phyloP scores from a whole-genome alignment of 1,140 invertebrate species.

The Druon quercuslanigerum region DNA sequence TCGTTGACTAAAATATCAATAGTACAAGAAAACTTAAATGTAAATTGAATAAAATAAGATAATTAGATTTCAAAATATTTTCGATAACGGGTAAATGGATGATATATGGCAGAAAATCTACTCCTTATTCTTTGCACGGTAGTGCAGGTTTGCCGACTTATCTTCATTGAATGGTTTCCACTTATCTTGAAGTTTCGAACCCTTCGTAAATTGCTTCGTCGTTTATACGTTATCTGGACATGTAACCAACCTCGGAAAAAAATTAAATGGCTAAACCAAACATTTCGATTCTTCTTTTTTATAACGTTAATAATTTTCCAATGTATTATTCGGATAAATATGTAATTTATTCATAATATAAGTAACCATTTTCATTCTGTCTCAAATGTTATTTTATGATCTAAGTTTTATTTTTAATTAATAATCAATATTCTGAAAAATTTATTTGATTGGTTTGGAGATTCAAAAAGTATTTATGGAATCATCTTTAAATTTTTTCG shows the following conservation, averaged over 20 bases:
- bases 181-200: constrained; percentile 15
- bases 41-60: neutral
- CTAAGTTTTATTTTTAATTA: too few species aligned
- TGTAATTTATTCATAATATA: too few species aligned
- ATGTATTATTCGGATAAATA: neutral
- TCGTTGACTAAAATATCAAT: too few species aligned
- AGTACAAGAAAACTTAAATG: too few species aligned
- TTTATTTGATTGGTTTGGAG: too few species aligned
- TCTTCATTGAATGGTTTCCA: constrained; percentile 2
- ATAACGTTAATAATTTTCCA: neutral
- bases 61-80: neutral
- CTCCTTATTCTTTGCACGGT: constrained; percentile 1
- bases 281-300: neutral
- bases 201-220: constrained; percentile 17
- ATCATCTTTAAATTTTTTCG: too few species aligned
- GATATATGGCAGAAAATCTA: neutral
- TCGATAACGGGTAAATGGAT: neutral
- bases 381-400: too few species aligned
- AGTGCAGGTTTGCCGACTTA: neutral
- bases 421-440: too few species aligned
- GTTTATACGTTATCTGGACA: constrained; percentile 4
- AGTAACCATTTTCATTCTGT: too few species aligned
- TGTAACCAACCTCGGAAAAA: neutral
- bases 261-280: neutral
- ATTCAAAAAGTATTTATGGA: too few species aligned